Conservation (phyloP, 2,113 vertebrate species). For the Anser cygnoides region DNA sequence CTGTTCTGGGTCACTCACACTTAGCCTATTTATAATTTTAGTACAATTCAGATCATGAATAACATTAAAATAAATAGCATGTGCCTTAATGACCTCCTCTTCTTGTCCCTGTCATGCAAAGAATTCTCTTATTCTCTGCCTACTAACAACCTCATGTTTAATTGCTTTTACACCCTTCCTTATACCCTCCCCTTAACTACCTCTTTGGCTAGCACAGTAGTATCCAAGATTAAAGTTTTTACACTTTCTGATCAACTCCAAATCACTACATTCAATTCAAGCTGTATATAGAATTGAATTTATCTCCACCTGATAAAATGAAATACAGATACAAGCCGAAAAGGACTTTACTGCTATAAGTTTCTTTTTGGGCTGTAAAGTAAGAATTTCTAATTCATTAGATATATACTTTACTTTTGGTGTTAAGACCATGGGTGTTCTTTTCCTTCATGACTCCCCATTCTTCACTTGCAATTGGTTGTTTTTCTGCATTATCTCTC, state of each 20-base stretch:
- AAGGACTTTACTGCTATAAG: neutral
- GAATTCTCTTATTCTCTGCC: constrained; percentile 22
- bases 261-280: neutral
- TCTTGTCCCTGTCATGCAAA: constrained; percentile 17
- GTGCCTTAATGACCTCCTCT: constrained; percentile 25
- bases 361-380: neutral
- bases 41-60: constrained; percentile 21
- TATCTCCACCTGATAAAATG: neutral
- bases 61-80: constrained; percentile 42
- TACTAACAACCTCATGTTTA: neutral
- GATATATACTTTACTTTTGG: neutral
- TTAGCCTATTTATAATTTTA: constrained; percentile 61
- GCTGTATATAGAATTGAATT: neutral
- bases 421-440: neutral
- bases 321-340: neutral
- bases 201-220: neutral
- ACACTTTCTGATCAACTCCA: neutral
- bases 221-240: neutral
- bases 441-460: neutral
- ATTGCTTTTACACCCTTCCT: neutral
- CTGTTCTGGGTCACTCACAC: constrained; percentile 59
- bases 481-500: neutral
- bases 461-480: neutral
- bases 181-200: neutral
- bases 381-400: neutral